Percentiles rank a stretch among this genome's conserved stretches.
These are phyloP conservation scores for Pelosia muscerda DNA, from an alignment of 2,888 invertebrate species.

Conservation along the genomic window DNA sequence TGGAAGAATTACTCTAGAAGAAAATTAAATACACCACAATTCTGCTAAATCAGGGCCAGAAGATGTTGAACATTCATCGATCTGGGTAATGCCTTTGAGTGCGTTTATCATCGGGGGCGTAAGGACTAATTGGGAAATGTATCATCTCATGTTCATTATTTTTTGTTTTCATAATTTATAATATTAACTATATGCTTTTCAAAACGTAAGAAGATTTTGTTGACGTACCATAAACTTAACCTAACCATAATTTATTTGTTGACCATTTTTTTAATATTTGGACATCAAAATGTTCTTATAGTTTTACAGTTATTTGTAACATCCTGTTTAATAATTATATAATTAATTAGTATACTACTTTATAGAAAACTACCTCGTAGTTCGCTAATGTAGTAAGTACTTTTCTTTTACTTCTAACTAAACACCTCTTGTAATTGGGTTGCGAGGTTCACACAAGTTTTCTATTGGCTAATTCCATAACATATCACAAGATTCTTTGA, in stretches of 20 bases:
- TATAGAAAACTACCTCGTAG: too few species aligned
- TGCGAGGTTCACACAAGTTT: background rate
- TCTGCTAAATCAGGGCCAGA: background rate
- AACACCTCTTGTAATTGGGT: conserved; percentile 2
- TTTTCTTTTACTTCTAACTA: background rate
- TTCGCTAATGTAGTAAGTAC: background rate
- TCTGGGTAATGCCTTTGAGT: background rate
- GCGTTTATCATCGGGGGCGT: background rate
- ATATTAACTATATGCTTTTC: background rate
- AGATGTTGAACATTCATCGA: background rate
- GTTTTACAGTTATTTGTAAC: background rate
- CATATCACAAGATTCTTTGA: background rate
- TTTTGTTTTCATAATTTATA: background rate
- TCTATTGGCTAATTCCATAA: background rate
- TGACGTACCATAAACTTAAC: background rate
- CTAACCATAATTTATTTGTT: background rate
- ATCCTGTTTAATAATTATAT: too few species aligned
- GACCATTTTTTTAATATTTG: background rate
- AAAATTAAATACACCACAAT: background rate
- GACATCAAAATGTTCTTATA: background rate
- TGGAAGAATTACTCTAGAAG: background rate
- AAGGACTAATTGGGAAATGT: background rate
- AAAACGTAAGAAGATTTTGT: background rate
- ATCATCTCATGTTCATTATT: background rate
- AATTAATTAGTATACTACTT: too few species aligned